Base-by-base conservation (phyloP, 1,140 invertebrate genomes). In the Diuraphis noxia region DNA sequence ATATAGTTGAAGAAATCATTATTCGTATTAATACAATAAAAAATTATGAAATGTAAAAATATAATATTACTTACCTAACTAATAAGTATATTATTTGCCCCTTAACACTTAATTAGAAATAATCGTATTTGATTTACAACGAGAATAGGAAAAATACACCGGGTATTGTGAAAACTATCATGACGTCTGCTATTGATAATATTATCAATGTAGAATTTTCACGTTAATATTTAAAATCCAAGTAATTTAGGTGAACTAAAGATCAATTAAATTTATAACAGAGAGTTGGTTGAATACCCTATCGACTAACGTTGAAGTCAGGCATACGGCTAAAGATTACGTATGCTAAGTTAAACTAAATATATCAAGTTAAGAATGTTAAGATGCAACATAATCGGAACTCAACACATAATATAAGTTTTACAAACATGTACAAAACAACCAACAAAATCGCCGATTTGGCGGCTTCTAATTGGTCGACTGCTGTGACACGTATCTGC, bases 391-490 rank as follows among this genome's bases (percentile, higher is more conserved):
- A 85, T n/a, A 21, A 46, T 34, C n/a, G n/a, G 43, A 43, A 19
- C 30, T 2, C 19, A 38, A 40, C 3, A 25, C 23, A 38, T 25
- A 23, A 46, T n/a, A 34, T n/a, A 49, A 4, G 72, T 38, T n/a
- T n/a, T n/a, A 81, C 23, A 30, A 49, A 46, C 13, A 41, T 4
- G 25, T 13, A 81, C 3, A 85, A 34, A 46, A 85, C n/a, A 72
- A n/a, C n/a, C 56, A 63, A 90, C 36, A 49, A 81, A 90, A 81
- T 81, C 77, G 88, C 77, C 88, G 88, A 90, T 90, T 90, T 90
- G 88, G 88, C 77, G 40, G 72, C 77, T 90, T 49, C 40, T 49
- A n/a, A 90, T 90, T 90, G 88, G 88, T 81, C 72, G 17, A 36
- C 43, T 9, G n/a, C 46, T 23, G 36, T 81, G 88, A 90, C 88